Percentiles rank a stretch among this genome's conserved stretches.
Evolutionary conservation across 2,797 vertebrate genomes (phyloP).

Genomic region (Crenichthys baileyi): DNA sequence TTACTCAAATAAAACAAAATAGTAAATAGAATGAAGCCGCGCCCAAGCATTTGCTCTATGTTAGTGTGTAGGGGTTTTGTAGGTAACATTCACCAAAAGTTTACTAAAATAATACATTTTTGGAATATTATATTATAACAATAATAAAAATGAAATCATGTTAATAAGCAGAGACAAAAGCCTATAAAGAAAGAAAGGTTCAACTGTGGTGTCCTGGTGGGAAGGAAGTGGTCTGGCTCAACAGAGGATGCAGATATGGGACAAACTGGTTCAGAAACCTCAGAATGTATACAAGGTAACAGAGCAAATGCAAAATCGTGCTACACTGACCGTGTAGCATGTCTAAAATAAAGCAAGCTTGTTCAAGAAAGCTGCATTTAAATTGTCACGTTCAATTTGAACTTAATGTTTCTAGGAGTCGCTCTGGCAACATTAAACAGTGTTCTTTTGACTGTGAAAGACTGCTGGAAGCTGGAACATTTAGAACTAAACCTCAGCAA

Average conservation of each 20-base stretch:
- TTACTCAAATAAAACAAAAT: neutral
- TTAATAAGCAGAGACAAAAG: neutral
- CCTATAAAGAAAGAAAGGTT: neutral
- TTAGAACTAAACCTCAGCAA: neutral
- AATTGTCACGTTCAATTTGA: neutral
- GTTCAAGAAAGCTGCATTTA: neutral
- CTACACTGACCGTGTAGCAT: neutral
- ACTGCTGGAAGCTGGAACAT: neutral
- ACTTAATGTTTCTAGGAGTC: neutral
- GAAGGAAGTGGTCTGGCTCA: slow-evolving; percentile 23
- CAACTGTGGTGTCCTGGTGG: slow-evolving; percentile 5
- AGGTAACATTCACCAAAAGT: neutral
- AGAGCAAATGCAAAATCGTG: neutral
- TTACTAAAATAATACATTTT: neutral
- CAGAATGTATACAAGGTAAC: neutral
- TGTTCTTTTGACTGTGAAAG: neutral
- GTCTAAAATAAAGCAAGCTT: neutral
- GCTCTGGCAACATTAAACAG: no score
- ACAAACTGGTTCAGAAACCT: slow-evolving; percentile 14
- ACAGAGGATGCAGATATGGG: slow-evolving; percentile 2
- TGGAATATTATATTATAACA: neutral
- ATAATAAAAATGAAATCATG: neutral
- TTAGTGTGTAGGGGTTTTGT: neutral
- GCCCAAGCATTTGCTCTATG: neutral
- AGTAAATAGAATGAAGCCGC: neutral